Base-by-base conservation (phyloP, 2,113 vertebrate genomes). In the Danionella cerebrum region DNA sequence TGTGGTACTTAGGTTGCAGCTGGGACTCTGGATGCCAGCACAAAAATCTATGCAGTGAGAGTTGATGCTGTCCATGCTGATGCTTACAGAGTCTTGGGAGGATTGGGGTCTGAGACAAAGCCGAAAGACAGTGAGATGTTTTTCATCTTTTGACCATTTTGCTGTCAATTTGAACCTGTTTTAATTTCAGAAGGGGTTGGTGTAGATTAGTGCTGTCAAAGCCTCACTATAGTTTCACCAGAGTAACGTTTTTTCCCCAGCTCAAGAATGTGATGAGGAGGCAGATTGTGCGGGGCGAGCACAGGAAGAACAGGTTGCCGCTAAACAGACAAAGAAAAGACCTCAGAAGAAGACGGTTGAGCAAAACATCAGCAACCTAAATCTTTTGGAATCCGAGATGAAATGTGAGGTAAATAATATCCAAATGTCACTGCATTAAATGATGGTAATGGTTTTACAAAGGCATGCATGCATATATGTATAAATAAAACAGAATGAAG, bases 21-120 rank as follows among this genome's bases (percentile, higher is more conserved):
- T 0, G 93, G 94, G 0, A 94, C 94, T 0, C 78, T 99, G 44
- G 96, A 99, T 14, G 96, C 96, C 74, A 96, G 96, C 1, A 93
- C 91, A 0, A 99, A 99, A 84, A 99, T 98, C 69, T 99, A 99
- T 1, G 90, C 96, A 0, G 87, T 93, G 35, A 85, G 96, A 0
- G 96, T 99, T 6, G 96, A 99, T 47, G 90, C 85, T 0, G 88
- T 99, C 9, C 93, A 99, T 4, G 84, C 92, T 0, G 94, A 97
- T 16, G 79, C 92, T 1, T 99, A 94, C 87, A 89, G 75, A 65
- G 91, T 98, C 5, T 87, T 99, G 4, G 92, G 92, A 4, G 90
- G 92, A 0, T 78, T 99, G 16, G 92, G 92, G 38, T 89, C 87
- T 3, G 90, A 93, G 1, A 75, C 82, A 0, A 89, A 90, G 75